phyloP scores from a whole-genome alignment of 1,140 invertebrate genomes.

The Trichonephila clavipes region DNA sequence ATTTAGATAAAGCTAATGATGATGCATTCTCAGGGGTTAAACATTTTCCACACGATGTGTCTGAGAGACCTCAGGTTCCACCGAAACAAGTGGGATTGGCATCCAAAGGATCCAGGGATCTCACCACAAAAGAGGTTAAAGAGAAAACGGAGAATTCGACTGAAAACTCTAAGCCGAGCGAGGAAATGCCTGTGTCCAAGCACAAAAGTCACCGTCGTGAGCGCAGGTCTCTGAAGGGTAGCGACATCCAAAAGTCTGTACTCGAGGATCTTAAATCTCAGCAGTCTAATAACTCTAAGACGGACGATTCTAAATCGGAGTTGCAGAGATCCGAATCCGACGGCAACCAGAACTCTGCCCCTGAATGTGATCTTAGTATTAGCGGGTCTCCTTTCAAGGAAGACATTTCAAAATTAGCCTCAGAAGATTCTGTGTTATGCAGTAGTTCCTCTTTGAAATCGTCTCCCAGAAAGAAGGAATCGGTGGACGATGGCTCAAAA shows the following conservation, averaged over 20 bases:
- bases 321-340: constrained; percentile 69
- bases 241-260: constrained; percentile 56
- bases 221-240: constrained; percentile 50
- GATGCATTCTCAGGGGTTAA: not conserved
- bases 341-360: constrained; percentile 65
- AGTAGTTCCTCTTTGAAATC: constrained; percentile 37
- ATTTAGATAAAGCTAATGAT: not conserved
- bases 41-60: not conserved
- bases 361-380: constrained; percentile 71
- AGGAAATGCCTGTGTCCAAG: constrained; percentile 33
- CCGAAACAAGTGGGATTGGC: constrained; percentile 17
- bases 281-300: not conserved
- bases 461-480: constrained; percentile 19
- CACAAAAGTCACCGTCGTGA: constrained; percentile 57
- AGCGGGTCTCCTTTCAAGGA: constrained; percentile 69
- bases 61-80: constrained; percentile 34
- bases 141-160: constrained; percentile 60
- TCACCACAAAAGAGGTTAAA: not conserved
- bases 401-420: constrained; percentile 18
- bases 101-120: constrained; percentile 17
- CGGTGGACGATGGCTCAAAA: not conserved
- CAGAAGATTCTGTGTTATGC: constrained; percentile 11
- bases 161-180: constrained; percentile 52
- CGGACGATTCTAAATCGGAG: constrained; percentile 55
- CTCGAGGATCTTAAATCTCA: constrained; percentile 45